Percentiles rank a stretch among this genome's conserved stretches.
These are phyloP conservation scores for Pterocles burchelli DNA, from an alignment of 2,113 vertebrate species.

Conservation along the genomic window DNA sequence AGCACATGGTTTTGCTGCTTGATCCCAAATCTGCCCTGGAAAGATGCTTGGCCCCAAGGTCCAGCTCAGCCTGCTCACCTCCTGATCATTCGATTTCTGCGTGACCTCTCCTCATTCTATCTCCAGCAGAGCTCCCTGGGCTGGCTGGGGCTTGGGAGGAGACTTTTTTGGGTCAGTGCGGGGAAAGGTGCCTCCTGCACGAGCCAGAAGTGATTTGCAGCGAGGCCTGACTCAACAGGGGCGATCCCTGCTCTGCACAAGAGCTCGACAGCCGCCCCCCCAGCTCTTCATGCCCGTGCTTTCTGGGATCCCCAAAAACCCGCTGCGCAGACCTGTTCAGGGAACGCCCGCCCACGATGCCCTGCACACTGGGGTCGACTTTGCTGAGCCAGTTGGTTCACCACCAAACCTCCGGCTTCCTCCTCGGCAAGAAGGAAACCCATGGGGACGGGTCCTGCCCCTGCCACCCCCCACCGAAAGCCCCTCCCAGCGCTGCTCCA, in stretches of 20 bases:
- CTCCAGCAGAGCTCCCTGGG: neutral
- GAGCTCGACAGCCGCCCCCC: fast-evolving
- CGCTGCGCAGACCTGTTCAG: fast-evolving
- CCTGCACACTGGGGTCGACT: neutral
- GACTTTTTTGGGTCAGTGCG: neutral
- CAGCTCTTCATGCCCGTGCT: fast-evolving
- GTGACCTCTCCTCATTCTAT: too few relatives aligned
- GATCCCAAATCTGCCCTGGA: neutral
- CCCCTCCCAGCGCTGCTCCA: neutral
- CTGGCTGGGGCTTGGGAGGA: neutral
- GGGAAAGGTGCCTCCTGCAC: neutral
- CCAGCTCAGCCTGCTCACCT: neutral
- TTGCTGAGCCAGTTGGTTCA: neutral
- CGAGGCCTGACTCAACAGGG: neutral
- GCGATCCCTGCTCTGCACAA: fast-evolving
- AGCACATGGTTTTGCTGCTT: neutral
- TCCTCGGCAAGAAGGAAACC: neutral
- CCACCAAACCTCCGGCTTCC: neutral
- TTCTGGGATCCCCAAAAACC: neutral
- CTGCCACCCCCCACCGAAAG: fast-evolving
- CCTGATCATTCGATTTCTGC: neutral
- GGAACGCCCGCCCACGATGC: neutral
- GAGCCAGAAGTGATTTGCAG: neutral
- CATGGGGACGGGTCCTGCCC: fast-evolving
- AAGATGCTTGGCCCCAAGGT: neutral